Percentiles rank a stretch among this genome's conserved stretches.
These are phyloP conservation scores for Ecliptopera silaceata DNA, from an alignment of 2,888 invertebrate species.

Conservation along the genomic window DNA sequence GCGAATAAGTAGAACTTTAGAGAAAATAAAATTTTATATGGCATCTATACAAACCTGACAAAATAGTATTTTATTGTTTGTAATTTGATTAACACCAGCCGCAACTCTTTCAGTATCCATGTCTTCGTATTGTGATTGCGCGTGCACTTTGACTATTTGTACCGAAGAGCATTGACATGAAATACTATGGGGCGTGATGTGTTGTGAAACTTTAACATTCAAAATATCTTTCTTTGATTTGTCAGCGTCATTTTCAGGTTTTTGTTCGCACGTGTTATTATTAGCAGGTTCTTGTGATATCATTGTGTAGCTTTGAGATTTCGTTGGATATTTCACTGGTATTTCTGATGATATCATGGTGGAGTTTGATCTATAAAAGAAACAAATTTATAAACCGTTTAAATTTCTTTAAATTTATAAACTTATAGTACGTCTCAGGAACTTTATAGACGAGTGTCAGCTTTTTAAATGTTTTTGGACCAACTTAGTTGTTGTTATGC, in stretches of 20 bases:
- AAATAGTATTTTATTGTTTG: background rate
- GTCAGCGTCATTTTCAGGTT: background rate
- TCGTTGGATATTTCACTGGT: conserved; percentile 5
- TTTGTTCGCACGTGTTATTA: background rate
- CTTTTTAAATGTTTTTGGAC: too few relatives aligned
- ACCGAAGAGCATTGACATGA: conserved; percentile 36
- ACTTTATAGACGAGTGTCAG: too few relatives aligned
- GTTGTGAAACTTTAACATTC: background rate
- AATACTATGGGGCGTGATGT: conserved; percentile 2
- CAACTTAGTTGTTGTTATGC: too few relatives aligned
- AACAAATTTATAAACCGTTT: background rate
- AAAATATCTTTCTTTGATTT: background rate
- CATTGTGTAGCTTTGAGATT: conserved; percentile 27
- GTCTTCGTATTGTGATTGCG: conserved; percentile 24
- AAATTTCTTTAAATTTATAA: background rate
- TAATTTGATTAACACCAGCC: conserved; percentile 6
- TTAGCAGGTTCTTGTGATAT: conserved; percentile 3
- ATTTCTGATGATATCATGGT: conserved; percentile 19
- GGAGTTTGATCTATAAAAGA: conserved; percentile 24
- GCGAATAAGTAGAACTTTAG: background rate
- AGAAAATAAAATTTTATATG: too few relatives aligned
- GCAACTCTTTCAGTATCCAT: conserved; percentile 1
- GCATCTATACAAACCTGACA: conserved; percentile 5
- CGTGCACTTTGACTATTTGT: conserved; percentile 21
- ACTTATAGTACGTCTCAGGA: background rate